Percentiles rank a stretch among this genome's conserved stretches.
Evolutionary conservation across 2,888 invertebrate genomes (phyloP).

Genomic region (Andrena praecox): DNA sequence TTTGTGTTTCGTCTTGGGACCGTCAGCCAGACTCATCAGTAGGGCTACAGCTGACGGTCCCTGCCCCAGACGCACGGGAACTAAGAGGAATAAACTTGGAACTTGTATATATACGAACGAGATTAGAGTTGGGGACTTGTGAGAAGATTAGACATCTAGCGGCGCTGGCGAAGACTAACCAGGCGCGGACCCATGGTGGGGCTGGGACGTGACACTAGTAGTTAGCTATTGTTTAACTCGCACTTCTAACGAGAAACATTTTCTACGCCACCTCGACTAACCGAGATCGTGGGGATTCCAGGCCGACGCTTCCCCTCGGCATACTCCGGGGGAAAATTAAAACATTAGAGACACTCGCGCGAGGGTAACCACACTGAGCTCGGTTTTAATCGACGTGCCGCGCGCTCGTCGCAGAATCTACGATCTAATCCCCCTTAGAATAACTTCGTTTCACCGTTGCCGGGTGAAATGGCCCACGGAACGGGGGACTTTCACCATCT

Average conservation of each 20-base stretch:
- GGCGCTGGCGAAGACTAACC: too few relatives aligned
- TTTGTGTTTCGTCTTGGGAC: too few relatives aligned
- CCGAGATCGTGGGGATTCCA: not conserved
- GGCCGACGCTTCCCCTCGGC: not conserved
- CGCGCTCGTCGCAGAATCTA: not conserved
- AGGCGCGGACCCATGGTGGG: too few relatives aligned
- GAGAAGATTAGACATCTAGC: too few relatives aligned
- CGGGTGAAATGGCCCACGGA: not conserved
- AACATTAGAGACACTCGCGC: not conserved
- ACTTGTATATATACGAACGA: too few relatives aligned
- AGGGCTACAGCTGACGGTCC: too few relatives aligned
- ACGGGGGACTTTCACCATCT: conserved; percentile 1
- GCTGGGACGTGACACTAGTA: too few relatives aligned
- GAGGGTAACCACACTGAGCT: not conserved
- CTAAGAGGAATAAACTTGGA: too few relatives aligned
- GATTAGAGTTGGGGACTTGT: too few relatives aligned
- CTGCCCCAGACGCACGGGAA: too few relatives aligned
- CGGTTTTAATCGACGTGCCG: conserved; percentile 2
- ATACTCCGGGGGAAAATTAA: not conserved
- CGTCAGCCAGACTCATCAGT: too few relatives aligned
- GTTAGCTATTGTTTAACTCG: not conserved
- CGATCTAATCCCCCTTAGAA: conserved; percentile 5
- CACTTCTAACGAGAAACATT: not conserved
- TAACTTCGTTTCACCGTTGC: not conserved
- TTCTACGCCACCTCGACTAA: not conserved